phyloP scores from a whole-genome alignment of 1,140 invertebrate species.

The Cotesia chilonis region DNA sequence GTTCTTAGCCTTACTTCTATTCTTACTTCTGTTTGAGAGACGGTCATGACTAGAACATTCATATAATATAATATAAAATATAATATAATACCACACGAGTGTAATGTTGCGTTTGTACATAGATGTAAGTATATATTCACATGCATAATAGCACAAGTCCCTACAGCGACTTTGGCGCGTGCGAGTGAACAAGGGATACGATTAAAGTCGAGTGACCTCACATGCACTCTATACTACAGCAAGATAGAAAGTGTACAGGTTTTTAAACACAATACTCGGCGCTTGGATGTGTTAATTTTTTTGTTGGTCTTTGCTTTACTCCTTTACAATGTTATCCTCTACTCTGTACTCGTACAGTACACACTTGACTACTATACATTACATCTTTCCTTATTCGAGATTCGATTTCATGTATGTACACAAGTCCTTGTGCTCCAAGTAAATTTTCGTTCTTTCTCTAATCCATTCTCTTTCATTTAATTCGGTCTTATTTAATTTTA shows the following conservation, averaged over 20 bases:
- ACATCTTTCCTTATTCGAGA: no score
- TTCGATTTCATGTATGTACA: background rate
- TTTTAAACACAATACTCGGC: background rate
- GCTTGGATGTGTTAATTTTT: background rate
- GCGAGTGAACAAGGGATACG: conserved; percentile 3
- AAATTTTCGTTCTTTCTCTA: background rate
- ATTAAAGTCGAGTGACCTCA: conserved; percentile 9
- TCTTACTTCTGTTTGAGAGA: no score
- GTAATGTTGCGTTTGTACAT: no score
- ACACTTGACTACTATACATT: no score
- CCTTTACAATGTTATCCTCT: background rate
- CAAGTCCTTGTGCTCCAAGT: background rate
- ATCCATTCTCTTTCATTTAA: background rate
- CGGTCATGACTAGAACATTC: background rate
- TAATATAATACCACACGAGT: no score
- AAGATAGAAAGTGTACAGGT: background rate
- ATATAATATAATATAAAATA: no score
- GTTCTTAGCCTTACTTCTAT: no score
- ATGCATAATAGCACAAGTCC: no score
- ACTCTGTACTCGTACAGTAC: no score
- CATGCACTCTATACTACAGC: background rate
- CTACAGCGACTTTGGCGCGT: conserved; percentile 7
- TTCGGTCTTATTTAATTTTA: background rate
- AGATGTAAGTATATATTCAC: no score
- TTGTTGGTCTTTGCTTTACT: background rate